Percentiles rank a stretch among this genome's conserved stretches.
Conservation (phyloP, 2,113 vertebrate species). For the Takifugu flavidus region DNA sequence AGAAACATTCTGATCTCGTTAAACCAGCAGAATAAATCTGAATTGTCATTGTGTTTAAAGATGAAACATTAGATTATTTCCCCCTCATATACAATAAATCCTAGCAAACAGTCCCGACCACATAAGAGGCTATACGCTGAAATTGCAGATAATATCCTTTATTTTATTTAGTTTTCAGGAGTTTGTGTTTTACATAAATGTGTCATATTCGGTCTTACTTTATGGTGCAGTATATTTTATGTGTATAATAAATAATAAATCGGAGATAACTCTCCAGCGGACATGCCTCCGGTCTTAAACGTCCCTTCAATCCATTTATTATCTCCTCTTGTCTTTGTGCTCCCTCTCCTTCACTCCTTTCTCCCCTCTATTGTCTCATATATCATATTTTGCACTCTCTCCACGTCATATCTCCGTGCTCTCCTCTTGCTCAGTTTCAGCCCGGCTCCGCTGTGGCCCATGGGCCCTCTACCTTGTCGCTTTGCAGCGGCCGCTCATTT, state of each 20-base stretch:
- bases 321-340: constrained; percentile 7
- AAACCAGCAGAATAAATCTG: no score
- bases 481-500: constrained; percentile 43
- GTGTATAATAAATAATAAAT: constrained; percentile 27
- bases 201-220: neutral
- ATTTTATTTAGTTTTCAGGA: neutral
- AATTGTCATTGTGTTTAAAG: no score
- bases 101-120: no score
- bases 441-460: constrained; percentile 40
- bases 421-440: neutral
- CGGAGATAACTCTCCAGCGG: constrained; percentile 1
- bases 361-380: constrained; percentile 10
- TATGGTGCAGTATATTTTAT: constrained; percentile 7
- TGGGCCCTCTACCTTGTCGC: constrained; percentile 44
- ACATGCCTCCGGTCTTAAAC: constrained; percentile 4
- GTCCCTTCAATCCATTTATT: constrained; percentile 16
- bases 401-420: constrained; percentile 10
- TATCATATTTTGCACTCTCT: constrained; percentile 24
- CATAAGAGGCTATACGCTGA: no score
- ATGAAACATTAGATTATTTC: no score
- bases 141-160: no score
- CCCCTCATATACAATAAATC: no score
- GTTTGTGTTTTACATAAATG: neutral
- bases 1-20: no score
- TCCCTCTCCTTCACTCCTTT: constrained; percentile 12